Evolutionary conservation across 2,888 invertebrate species (phyloP), one percentile per base, ranked within the genome.

Genomic region (Sphinx pinastri): DNA sequence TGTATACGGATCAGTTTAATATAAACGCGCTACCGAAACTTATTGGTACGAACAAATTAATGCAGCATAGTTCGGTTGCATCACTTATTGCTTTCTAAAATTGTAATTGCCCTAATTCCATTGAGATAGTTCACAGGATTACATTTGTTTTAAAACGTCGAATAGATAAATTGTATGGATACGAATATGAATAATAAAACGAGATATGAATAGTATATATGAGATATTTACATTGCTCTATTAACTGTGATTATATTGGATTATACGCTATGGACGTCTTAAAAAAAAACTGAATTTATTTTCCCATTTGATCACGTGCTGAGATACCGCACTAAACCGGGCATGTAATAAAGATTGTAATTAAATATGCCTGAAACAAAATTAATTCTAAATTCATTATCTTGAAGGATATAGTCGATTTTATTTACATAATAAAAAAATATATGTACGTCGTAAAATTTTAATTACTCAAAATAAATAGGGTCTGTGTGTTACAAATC

Each of bases 181-280:
- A n/a, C n/a, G n/a, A n/a, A n/a, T n/a, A n/a, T n/a, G n/a, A n/a
- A n/a, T n/a, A 59, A 11, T 59, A 16, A 47, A 19, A 19, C 16
- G 19, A 47, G 16, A 60, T 63, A 19, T 63, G 60, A 67, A 45
- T 70, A 70, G 16, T 70, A 59, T 58, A 59, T 31, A 66, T 63
- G 51, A 58, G 68, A 58, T 57, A 68, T 69, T 69, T 63, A 68
- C 63, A 69, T 66, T 68, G 68, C 45, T 67, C 54, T 16, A 57
- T 71, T 68, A 69, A 68, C 71, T 71, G 68, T 71, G 71, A 71
- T 71, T 63, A 54, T 59, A 68, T 52, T 49, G 16, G 55, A 66
- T 70, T 68, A 38, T 38, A 70, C 38, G 51, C 59, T 70, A 45
- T 14, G 67, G 51, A 67, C 31, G 58, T 51, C 38, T 16, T 57